Base-by-base conservation (phyloP, 2,113 vertebrate genomes). In the Tinamus guttatus region DNA sequence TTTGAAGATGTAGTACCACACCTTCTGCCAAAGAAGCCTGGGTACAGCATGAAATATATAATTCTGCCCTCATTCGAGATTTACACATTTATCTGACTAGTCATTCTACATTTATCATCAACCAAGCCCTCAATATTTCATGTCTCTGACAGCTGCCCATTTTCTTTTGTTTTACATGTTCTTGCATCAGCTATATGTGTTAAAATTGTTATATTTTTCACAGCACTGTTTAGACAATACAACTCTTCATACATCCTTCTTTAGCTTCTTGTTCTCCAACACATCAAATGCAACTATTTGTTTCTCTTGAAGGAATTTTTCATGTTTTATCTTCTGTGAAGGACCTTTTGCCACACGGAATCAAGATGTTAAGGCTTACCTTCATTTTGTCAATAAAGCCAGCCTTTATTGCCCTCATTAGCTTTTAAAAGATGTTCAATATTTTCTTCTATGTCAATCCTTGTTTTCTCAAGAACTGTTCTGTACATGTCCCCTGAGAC, bases 271-370 rank as follows among this genome's bases (percentile, higher is more conserved):
- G 7, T 9, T 81, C 40, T 45, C 9, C 17, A 43, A 3, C 6
- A 40, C 0, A 27, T 2, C 76, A 8, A 36, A 77, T 49, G 6
- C 16, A 82, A 64, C 3, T 13, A 20, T 3, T 1, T 5, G 9
- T 80, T 73, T 90, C 9, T 41, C 22, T 13, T 6, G 5, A 59
- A 56, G 13, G 24, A 3, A 71, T 38, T 20, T 56, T 56, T 40
- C 25, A 30, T 65, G 63, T 21, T 10, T 5, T 32, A 13, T 70
- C 49, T 49, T 19, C 24, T 17, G 24, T n/a, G n/a, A 63, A 32
- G 4, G 6, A 8, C 22, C 0, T 0, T 79, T 79, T 54, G 9
- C 15, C 0, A 0, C 4, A 5, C 13, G 14, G 17, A 21, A 68
- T 62, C 27, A 73, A 85, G 34, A 45, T 8, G 1, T 79, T 65